Evolutionary conservation across 2,113 vertebrate species (phyloP), one percentile per base, ranked within the genome.

Genomic region (Hippocampus abdominalis): DNA sequence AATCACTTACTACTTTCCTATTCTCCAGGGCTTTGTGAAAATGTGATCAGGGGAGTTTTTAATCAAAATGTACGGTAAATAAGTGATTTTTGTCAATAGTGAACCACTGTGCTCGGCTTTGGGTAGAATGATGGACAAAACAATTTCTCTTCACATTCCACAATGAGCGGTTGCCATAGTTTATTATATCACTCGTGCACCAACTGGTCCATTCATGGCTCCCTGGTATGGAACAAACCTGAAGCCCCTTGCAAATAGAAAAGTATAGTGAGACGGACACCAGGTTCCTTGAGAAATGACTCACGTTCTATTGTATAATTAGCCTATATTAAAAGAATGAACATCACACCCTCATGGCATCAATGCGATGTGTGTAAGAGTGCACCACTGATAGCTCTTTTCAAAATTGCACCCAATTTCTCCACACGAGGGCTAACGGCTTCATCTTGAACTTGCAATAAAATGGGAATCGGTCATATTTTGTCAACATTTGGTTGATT

Each of bases 271-370:
- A 76, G 80, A 81, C 46, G 83, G 86, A 82, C 74, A 73, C 67
- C 64, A 56, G 78, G 74, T 79, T 81, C 75, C 65, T 66, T 75
- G 72, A 82, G 74, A 86, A 71, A 69, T 88, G 86, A 89, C 76
- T 90, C 85, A 89, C 46, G 11, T 79, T 82, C 51, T 66, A 85
- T 88, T 88, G 87, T 87, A 82, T 87, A 86, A 89, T 87, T 83
- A 81, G 82, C 77, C 63, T 84, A 87, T 88, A 85, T 89, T 87
- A 84, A 81, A 83, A 74, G 81, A 83, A 83, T 79, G 86, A 87
- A 86, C 85, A 88, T 89, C 85, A 68, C 87, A 90, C 87, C 84
- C 85, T 88, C 77, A 65, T 84, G 84, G 73, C 83, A 78, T 76
- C 75, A 80, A 68, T 74, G 72, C 76, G 71, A 74, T 51, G 75